These are phyloP conservation scores for Spinus pinus DNA, from an alignment of 2,797 vertebrate species.

Conservation along the genomic window DNA sequence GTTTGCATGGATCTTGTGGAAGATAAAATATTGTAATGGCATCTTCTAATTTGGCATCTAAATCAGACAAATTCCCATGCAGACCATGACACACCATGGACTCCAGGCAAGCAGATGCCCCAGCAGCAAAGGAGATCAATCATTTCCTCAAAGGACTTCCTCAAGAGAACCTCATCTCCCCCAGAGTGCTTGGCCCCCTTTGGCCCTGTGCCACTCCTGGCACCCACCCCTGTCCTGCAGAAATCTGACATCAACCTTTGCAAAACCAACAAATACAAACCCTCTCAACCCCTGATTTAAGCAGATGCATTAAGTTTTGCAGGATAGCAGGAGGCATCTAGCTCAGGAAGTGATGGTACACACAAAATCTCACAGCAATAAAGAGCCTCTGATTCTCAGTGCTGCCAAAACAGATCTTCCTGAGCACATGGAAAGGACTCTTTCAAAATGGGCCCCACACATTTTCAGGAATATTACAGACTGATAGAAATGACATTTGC, in stretches of 20 bases:
- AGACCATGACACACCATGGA: neutral
- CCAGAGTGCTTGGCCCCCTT: accelerated
- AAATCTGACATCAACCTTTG: too few relatives aligned
- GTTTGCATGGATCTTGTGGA: neutral
- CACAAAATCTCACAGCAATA: neutral
- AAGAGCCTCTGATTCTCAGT: neutral
- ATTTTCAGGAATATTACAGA: neutral
- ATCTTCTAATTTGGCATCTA: neutral
- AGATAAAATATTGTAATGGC: neutral
- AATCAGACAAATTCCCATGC: accelerated
- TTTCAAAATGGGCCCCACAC: neutral
- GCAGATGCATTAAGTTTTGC: neutral
- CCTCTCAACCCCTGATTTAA: neutral
- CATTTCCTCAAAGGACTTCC: neutral
- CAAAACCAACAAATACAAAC: neutral
- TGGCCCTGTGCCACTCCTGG: neutral
- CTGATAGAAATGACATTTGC: neutral
- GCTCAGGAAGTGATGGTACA: neutral
- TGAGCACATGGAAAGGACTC: neutral
- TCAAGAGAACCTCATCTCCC: neutral
- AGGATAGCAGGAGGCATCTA: neutral
- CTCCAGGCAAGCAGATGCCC: neutral
- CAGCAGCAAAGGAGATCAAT: neutral
- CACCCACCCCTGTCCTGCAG: neutral
- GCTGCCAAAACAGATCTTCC: neutral